These are phyloP conservation scores for Semibalanus balanoides DNA, from an alignment of 1,140 invertebrate genomes.

Conservation along the genomic window DNA sequence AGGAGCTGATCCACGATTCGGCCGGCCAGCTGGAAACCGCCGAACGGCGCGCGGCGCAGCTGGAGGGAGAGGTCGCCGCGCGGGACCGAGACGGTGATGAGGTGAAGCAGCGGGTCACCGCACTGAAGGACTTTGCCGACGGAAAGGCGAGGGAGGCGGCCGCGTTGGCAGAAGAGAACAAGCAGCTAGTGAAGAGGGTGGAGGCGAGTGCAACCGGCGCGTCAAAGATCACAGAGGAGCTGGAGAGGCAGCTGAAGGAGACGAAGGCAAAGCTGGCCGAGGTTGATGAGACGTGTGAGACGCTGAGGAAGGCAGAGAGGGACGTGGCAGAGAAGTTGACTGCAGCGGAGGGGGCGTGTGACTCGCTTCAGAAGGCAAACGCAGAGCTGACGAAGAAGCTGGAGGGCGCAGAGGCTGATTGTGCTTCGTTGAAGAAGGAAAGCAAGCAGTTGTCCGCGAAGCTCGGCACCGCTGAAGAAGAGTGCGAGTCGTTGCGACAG, in stretches of 20 bases:
- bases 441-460: slow-evolving; percentile 17
- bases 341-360: slow-evolving; percentile 16
- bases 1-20: slow-evolving; percentile 28
- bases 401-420: slow-evolving; percentile 24
- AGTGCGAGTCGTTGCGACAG: too few relatives aligned
- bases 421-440: slow-evolving; percentile 26
- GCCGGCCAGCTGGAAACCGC: slow-evolving; percentile 15
- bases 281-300: slow-evolving; percentile 19
- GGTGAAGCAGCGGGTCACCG: slow-evolving; percentile 5
- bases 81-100: neutral
- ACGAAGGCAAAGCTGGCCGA: slow-evolving; percentile 22
- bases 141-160: too few relatives aligned
- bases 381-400: slow-evolving; percentile 22
- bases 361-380: slow-evolving; percentile 19
- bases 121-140: neutral
- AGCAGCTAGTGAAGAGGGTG: slow-evolving; percentile 10
- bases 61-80: slow-evolving; percentile 21
- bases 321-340: slow-evolving; percentile 12
- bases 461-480: too few relatives aligned
- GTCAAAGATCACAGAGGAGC: slow-evolving; percentile 22
- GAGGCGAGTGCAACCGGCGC: slow-evolving; percentile 15
- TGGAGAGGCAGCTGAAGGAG: slow-evolving; percentile 30
- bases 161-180: neutral
- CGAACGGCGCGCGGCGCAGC: slow-evolving; percentile 20
- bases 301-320: slow-evolving; percentile 22